Evolutionary conservation across 2,888 invertebrate species (phyloP), one percentile per base, ranked within the genome.

Genomic region (Parascotia fuliginaria): DNA sequence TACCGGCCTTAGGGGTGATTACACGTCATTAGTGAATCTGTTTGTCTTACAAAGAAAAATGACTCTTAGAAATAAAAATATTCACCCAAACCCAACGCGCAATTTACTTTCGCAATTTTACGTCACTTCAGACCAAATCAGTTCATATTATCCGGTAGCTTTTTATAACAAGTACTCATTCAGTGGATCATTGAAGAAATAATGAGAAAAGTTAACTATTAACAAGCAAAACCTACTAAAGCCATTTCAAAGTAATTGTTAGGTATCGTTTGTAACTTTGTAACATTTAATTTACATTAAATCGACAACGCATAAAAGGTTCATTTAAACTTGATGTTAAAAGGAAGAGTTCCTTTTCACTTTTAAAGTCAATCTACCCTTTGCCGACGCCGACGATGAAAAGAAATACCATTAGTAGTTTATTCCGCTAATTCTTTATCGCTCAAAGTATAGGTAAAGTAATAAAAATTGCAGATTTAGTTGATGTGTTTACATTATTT

Each of bases 251-350:
- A 60, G 51, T 42, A 40, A 40, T 52, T 48, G 41, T 46, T 42
- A 7, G 3, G 24, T n/a, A 42, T 14, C 37, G 15, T 16, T 32
- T 38, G 45, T 42, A 59, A 51, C 52, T 53, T 24, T 46, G 40
- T 61, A 68, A 70, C 71, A 70, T 70, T 65, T 66, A 67, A 72
- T 62, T 45, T 50, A 51, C 60, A 67, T 73, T 73, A 73, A 64
- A 66, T 61, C 37, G 55, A 58, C 54, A 29, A 60, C 55, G 63
- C 55, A 62, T 61, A 68, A 71, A 69, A 61, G 40, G 52, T 55
- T 54, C 50, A 54, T 58, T 61, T 57, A 42, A 39, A 51, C 51
- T 58, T 55, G 70, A 63, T 67, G 60, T 67, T 66, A 58, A 60
- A 62, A 49, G 29, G 33, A 36, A 51, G 57, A 60, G 50, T 60